Conservation (phyloP, 30 jellyfish, hydroid and myxozoan species). For the Cassiopea xamachana region DNA sequence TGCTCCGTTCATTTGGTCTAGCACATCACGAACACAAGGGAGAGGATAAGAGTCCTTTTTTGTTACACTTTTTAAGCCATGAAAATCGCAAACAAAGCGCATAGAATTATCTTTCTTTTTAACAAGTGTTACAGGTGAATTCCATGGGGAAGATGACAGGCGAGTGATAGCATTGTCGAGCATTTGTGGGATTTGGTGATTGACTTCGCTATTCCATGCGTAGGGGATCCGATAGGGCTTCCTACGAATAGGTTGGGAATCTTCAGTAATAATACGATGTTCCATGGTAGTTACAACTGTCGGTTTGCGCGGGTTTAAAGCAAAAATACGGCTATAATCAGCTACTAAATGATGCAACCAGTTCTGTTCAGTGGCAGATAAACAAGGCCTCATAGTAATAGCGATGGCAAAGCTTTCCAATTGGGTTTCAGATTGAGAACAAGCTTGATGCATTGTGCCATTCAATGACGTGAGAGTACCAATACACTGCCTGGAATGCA, state of each 20-base stretch:
- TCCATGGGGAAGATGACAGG: slow-evolving; percentile 56
- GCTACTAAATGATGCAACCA: neutral
- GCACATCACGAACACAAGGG: slow-evolving; percentile 62
- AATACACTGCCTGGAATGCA: neutral
- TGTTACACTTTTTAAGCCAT: slow-evolving; percentile 48
- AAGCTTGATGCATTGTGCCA: neutral
- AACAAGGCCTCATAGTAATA: neutral
- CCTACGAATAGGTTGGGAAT: slow-evolving; percentile 11
- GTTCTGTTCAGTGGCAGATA: neutral
- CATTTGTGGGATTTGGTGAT: slow-evolving; percentile 51
- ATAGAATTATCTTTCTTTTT: slow-evolving; percentile 53
- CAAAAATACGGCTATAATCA: neutral
- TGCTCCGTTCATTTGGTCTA: slow-evolving; percentile 58
- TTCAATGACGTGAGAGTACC: neutral
- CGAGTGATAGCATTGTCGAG: slow-evolving; percentile 39
- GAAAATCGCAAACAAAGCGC: slow-evolving; percentile 60
- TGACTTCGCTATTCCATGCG: slow-evolving; percentile 44
- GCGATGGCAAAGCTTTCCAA: neutral
- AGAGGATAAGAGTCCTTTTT: slow-evolving; percentile 48
- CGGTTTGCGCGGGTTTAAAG: neutral
- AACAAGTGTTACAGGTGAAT: slow-evolving; percentile 40
- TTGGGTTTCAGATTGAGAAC: neutral
- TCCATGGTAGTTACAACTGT: slow-evolving; percentile 17
- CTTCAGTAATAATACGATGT: slow-evolving; percentile 34
- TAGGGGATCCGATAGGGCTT: slow-evolving; percentile 38